Evolutionary conservation across 2,797 vertebrate genomes (phyloP).

Genomic region (Prionace glauca): DNA sequence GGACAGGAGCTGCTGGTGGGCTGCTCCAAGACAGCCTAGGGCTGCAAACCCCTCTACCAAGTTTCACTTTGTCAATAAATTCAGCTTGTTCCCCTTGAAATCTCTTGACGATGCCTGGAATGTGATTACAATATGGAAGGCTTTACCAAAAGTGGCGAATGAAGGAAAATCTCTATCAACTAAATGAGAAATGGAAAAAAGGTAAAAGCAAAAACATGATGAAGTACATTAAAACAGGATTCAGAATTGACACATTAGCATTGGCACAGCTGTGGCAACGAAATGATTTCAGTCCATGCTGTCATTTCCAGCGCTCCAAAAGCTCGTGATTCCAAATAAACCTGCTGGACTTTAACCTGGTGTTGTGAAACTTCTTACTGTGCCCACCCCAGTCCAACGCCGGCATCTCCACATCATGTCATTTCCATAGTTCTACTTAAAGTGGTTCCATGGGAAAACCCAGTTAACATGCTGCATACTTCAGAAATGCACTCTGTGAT

Average conservation of each 20-base stretch:
- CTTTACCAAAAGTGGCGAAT: not conserved
- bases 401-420: not conserved
- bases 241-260: not conserved
- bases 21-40: too few species aligned
- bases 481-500: not conserved
- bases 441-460: not conserved
- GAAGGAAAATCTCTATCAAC: not conserved
- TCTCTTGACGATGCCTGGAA: too few species aligned
- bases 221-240: not conserved
- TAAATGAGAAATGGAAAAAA: not conserved
- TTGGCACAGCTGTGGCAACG: not conserved
- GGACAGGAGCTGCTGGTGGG: too few species aligned
- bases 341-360: too few species aligned
- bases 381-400: too few species aligned
- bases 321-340: too few species aligned
- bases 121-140: not conserved
- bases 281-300: not conserved
- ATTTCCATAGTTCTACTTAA: not conserved
- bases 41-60: too few species aligned
- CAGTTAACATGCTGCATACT: not conserved
- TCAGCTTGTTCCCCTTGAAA: too few species aligned
- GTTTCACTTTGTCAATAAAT: too few species aligned
- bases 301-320: not conserved
- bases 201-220: not conserved
- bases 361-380: too few species aligned